Evolutionary conservation across 2,113 vertebrate species (phyloP), one percentile per base, ranked within the genome.

Genomic region (Calyptommatus sinebrachiatus): DNA sequence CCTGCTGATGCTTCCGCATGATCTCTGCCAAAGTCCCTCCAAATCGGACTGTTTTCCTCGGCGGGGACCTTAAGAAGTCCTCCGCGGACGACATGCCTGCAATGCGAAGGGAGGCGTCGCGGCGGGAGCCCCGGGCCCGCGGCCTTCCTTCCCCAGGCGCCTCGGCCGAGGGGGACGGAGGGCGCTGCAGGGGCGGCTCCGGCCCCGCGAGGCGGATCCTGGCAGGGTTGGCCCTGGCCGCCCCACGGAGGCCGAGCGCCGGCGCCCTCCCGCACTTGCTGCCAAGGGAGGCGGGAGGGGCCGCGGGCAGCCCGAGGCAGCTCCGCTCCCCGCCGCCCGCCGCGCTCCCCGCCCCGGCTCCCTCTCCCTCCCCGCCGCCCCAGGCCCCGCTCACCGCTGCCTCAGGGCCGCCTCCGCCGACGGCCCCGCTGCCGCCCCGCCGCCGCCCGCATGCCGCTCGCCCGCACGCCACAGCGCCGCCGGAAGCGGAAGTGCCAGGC

Each of bases 1-100:
- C 98, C 96, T 94, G 91, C 77, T 93, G 93, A 31, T 96, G 94
- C 86, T 98, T 99, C 0, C 92, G 85, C 79, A 99, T 81, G 12
- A 95, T 96, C 31, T 97, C 96, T 22, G 88, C 81, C n/a, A 99
- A 95, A 1, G 89, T 95, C 0, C 96, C 96, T 53, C 98, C 98
- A 82, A 99, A 99, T 21, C 98, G 89, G 82, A 99, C 98, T 0
- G 95, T 96, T 90, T 99, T 99, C 78, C 91, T 89, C 7, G 96
- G 96, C 21, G 97, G 96, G 45, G 95, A 94, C 86, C 86, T 96
- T 24, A 97, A 31, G 89, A 98, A 98, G 72, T 97, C 97, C 79
- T 95, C 76, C 74, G 83, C 77, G 2, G 89, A 50, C 73, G 97
- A 95, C 96, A 97, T 97, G 81, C 86, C 81, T 84, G 73, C 26